A percentile compares a stretch with the other conserved stretches of the same genome.
Evolutionary conservation across 2,888 invertebrate genomes (phyloP).

Genomic region (Amblyjoppa proteus): DNA sequence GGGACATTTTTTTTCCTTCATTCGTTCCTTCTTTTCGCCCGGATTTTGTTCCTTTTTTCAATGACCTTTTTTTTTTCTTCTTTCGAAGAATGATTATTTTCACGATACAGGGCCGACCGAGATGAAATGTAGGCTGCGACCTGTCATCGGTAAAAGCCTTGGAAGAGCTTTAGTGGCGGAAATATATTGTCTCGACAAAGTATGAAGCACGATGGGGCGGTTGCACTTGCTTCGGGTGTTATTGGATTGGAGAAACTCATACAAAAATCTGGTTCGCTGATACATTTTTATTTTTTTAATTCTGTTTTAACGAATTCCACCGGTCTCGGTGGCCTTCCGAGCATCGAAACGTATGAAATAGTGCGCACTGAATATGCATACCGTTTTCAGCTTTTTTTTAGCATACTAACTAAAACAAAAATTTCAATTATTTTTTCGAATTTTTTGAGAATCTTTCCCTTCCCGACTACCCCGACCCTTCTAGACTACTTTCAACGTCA

Average conservation of each 20-base stretch:
- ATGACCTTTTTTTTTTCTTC: conserved; percentile 5
- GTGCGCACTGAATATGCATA: neutral
- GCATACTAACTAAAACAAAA: neutral
- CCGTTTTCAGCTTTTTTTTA: neutral
- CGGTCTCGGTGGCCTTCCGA: neutral
- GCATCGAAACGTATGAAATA: neutral
- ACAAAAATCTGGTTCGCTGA: neutral
- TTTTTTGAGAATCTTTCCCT: neutral
- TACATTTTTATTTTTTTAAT: neutral
- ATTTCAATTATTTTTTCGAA: neutral
- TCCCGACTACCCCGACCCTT: too few species aligned
- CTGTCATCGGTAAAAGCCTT: conserved; percentile 55
- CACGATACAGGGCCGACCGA: conserved; percentile 33
- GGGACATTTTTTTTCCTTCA: conserved; percentile 57
- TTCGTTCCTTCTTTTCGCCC: conserved; percentile 52
- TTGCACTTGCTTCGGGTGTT: conserved; percentile 1
- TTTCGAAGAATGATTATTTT: conserved; percentile 59
- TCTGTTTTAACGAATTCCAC: neutral
- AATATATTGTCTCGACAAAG: conserved; percentile 33
- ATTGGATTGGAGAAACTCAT: neutral
- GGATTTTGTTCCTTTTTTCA: conserved; percentile 1
- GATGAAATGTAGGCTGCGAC: conserved; percentile 66
- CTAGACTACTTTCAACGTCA: too few species aligned
- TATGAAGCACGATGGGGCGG: conserved; percentile 25
- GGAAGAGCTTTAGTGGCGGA: conserved; percentile 33